Evolutionary conservation across 2,113 vertebrate species (phyloP).

Genomic region (Periophthalmodon schlosseri): DNA sequence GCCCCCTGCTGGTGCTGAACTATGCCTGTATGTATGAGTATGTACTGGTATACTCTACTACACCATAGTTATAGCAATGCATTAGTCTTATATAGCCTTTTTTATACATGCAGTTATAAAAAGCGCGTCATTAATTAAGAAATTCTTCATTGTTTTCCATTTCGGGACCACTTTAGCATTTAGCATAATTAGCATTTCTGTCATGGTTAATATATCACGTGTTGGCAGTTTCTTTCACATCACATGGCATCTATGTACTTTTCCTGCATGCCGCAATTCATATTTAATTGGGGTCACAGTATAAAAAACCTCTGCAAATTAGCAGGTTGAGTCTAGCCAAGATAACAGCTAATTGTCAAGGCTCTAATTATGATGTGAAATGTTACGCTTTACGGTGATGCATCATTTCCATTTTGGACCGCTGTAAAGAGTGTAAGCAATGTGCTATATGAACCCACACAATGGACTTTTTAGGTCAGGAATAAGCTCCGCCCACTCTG

Average conservation of each 20-base stretch:
- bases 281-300: constrained; percentile 26
- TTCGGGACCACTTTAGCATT: not conserved
- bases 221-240: not conserved
- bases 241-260: not conserved
- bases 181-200: not conserved
- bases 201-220: not conserved
- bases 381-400: not conserved
- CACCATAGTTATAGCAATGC: too few species aligned
- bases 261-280: constrained; percentile 15
- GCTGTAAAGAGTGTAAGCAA: not conserved
- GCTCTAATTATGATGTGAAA: not conserved
- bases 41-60: too few species aligned
- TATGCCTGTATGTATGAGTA: too few species aligned
- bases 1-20: too few species aligned
- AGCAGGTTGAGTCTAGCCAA: constrained; percentile 31
- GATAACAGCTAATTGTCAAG: constrained; percentile 27
- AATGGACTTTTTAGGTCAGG: constrained; percentile 2
- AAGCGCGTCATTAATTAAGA: too few species aligned
- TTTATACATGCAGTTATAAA: too few species aligned
- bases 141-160: not conserved
- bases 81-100: too few species aligned
- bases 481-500: not conserved
- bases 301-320: constrained; percentile 31
- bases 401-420: not conserved
- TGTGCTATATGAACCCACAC: not conserved